A percentile compares a stretch with the other conserved stretches of the same genome.
phyloP scores from a whole-genome alignment of 2,888 invertebrate species.

The Plagodis pulveraria region DNA sequence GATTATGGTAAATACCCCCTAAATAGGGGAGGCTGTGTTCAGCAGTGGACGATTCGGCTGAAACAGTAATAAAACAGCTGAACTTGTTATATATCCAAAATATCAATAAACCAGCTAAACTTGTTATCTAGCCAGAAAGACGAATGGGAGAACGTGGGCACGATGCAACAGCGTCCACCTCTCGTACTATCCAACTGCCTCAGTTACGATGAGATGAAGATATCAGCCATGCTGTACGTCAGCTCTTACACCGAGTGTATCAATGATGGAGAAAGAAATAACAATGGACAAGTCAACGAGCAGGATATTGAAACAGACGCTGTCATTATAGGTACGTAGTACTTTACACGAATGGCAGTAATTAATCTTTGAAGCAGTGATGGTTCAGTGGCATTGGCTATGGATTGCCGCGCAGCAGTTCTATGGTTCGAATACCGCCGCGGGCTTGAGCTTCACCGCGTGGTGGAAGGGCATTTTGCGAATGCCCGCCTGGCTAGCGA shows the following conservation, averaged over 20 bases:
- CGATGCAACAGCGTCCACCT: constrained; percentile 79
- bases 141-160: constrained; percentile 86
- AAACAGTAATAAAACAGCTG: not conserved
- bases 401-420: no score
- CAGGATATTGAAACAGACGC: constrained; percentile 72
- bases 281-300: constrained; percentile 74
- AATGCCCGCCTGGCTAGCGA: no score
- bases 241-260: constrained; percentile 86
- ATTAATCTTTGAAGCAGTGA: no score
- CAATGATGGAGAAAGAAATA: constrained; percentile 84
- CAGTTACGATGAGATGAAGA: constrained; percentile 87
- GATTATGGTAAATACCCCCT: no score
- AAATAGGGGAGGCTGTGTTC: no score
- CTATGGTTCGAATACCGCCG: no score
- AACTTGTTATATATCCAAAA: constrained; percentile 16
- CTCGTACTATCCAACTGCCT: constrained; percentile 81
- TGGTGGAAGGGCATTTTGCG: no score
- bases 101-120: no score
- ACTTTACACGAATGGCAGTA: no score
- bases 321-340: constrained; percentile 68
- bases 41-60: no score
- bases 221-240: constrained; percentile 84
- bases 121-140: constrained; percentile 57
- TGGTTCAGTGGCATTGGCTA: no score
- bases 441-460: no score